Evolutionary conservation across 2,113 vertebrate species (phyloP), one percentile per base, ranked within the genome.

Genomic region (Todiramphus chloris): DNA sequence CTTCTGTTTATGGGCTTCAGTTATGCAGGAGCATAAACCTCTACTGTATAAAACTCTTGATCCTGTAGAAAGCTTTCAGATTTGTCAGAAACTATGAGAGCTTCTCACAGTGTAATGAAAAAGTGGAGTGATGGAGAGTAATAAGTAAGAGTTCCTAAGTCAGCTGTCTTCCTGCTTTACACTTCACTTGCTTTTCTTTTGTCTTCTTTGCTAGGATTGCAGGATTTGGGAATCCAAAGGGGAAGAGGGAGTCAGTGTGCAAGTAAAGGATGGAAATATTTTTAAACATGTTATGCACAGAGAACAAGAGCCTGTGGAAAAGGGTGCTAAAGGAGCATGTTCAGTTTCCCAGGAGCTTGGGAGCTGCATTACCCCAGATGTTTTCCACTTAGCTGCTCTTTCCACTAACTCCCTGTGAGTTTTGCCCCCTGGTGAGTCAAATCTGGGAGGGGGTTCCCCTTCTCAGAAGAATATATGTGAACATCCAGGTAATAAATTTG

Each of bases 401-500:
- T 19, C 24, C 27, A 20, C 25, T 53, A 63, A 41, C 28, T 67
- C 17, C 18, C 5, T 1, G 1, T 37, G 30, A 63, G 6, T 48
- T 14, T 80, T 8, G 51, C 4, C 33, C 8, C 24, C 25, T 27
- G 4, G 37, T 75, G 27, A 90, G 30, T 81, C 59, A 89, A 23
- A 35, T 7, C 10, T 46, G 6, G 13, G 39, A 46, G 43, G 24
- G 8, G 0, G n/a, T 10, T 35, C 21, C 27, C 50, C 53, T 30
- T 68, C 86, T 51, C 75, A 78, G 31, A 93, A 82, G 6, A 95
- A 93, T 80, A 84, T 0, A 5, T 87, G 50, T 44, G 86, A 63
- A 55, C 73, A 66, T 75, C 76, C 84, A 97, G 97, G 97, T 87
- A 97, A 56, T 70, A 31, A 53, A 59, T 76, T 25, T 50, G 12